Evolutionary conservation across 2,797 vertebrate genomes (phyloP), one percentile per base, ranked within the genome.

Genomic region (Phrynocephalus guinanensis): DNA sequence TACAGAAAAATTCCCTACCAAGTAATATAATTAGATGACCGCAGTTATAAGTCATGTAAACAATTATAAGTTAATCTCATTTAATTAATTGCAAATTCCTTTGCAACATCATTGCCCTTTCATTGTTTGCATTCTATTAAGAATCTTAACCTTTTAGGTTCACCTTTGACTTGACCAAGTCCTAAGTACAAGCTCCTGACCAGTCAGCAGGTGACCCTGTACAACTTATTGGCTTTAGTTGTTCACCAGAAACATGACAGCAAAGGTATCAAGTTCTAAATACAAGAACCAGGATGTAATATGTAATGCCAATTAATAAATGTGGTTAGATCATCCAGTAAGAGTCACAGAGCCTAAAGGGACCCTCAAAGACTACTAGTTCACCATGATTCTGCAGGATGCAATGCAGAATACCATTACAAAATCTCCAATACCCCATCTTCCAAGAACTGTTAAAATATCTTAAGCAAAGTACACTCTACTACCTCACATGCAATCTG

Each of bases 71-170:
- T 24, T 44, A 38, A 48, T 48, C 73, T 48, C 73, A 44, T 22
- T 76, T 33, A 38, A n/a, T 72, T 72, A 72, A 72, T 44, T 24
- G 5, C 48, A 78, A 28, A 26, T 77, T 78, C 81, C 86, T 82
- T 85, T 82, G 1, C 0, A 81, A 84, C 78, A 33, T 5, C 68
- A n/a, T 0, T n/a, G 30, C 26, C 78, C 83, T 84, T 91, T 85
- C 92, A 88, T 11, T 84, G 87, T 28, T 56, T 89, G 52, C 52
- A 2, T 52, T 52, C 52, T 52, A 52, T 52, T 52, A 52, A 52
- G 52, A 18, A 87, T 4, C 84, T 24, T 76, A 76, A 76, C 73
- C 20, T 75, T 76, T 76, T 30, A 30, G 13, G 28, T 30, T 72
- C 18, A 22, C 18, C 38, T 76, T 48, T 48, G 38, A 76, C 38